phyloP scores from a whole-genome alignment of 2,888 invertebrate species.

The Matsumyia berberina region DNA sequence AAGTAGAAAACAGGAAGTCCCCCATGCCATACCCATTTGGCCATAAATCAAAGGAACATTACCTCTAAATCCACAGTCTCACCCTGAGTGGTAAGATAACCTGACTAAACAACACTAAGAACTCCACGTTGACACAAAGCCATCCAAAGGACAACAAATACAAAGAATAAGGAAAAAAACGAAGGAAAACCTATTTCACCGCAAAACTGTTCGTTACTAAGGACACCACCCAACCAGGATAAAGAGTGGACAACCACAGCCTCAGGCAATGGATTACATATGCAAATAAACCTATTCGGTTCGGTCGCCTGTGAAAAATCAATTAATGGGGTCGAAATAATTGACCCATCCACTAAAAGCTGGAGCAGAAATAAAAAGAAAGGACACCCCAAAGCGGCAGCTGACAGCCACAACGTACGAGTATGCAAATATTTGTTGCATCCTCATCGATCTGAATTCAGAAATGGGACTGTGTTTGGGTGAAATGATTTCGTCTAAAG shows the following conservation, averaged over 20 bases:
- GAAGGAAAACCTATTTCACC: conserved; percentile 5
- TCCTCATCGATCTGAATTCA: conserved; percentile 17
- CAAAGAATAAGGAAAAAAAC: conserved; percentile 10
- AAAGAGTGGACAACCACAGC: conserved; percentile 10
- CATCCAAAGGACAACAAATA: conserved; percentile 15
- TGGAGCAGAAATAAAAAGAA: conserved; percentile 3
- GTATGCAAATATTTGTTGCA: conserved; percentile 14
- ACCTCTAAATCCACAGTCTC: conserved; percentile 5
- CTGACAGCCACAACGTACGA: conserved; percentile 33
- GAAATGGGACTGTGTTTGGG: conserved; percentile 3
- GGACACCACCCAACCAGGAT: not conserved
- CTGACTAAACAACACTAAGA: conserved; percentile 1
- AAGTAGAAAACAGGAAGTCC: not conserved
- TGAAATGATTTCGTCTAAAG: conserved; percentile 25
- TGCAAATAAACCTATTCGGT: conserved; percentile 60
- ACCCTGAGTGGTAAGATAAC: conserved; percentile 8
- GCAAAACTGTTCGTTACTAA: conserved; percentile 20
- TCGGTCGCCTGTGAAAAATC: conserved; percentile 52
- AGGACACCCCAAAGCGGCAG: conserved; percentile 6
- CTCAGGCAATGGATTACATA: conserved; percentile 52
- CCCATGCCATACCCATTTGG: not conserved
- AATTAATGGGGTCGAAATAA: conserved; percentile 69
- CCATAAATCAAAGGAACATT: conserved; percentile 31
- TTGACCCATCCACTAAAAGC: conserved; percentile 41
- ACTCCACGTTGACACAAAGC: conserved; percentile 10